Conservation (phyloP, 2,797 vertebrate genomes). For the Anguilla obscura region DNA sequence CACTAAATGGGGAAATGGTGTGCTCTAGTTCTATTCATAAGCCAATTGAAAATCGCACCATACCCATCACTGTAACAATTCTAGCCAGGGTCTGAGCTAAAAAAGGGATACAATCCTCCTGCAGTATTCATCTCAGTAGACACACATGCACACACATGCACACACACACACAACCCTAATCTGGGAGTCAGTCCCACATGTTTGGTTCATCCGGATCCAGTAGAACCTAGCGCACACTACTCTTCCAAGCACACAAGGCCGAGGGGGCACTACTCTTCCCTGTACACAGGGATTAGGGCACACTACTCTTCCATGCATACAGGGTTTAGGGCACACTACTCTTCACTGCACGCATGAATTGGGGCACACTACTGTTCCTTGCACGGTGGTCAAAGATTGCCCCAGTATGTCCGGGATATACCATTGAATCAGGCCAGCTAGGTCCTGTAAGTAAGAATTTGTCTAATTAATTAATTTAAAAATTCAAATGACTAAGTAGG, state of each 20-base stretch:
- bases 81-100: slow-evolving; percentile 12
- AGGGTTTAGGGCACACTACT: not conserved
- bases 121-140: not conserved
- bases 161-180: not conserved
- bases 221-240: too few species aligned
- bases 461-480: too few species aligned
- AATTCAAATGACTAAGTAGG: too few species aligned
- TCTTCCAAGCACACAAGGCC: too few species aligned
- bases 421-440: too few species aligned
- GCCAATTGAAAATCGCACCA: not conserved
- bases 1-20: not conserved
- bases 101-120: not conserved
- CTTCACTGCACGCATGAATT: not conserved
- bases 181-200: too few species aligned
- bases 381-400: too few species aligned
- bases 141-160: not conserved
- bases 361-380: not conserved
- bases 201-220: too few species aligned
- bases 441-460: too few species aligned
- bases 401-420: too few species aligned
- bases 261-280: too few species aligned
- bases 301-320: not conserved
- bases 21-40: not conserved
- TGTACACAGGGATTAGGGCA: not conserved
- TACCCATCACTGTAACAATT: not conserved